Evolutionary conservation across 2,888 invertebrate genomes (phyloP).

Genomic region (Noctua fimbriata): DNA sequence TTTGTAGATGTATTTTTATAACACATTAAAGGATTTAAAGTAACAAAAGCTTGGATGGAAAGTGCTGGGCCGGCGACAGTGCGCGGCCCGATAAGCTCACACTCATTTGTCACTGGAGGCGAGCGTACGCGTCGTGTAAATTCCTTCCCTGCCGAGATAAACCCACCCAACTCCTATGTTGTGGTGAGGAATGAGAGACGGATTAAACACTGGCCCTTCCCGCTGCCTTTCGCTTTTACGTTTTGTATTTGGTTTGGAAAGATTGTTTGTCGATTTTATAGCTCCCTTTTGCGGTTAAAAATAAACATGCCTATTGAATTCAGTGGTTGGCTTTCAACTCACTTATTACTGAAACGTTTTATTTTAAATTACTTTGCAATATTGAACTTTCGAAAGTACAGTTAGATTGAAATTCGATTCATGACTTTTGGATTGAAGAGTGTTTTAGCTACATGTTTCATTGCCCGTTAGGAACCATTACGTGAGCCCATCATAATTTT

Average conservation of each 20-base stretch:
- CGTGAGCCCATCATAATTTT: not conserved
- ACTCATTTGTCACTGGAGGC: conserved; percentile 88
- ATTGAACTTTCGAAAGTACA: not conserved
- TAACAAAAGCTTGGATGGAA: conserved; percentile 75
- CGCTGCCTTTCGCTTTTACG: conserved; percentile 64
- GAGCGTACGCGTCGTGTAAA: conserved; percentile 86
- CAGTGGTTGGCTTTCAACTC: conserved; percentile 32
- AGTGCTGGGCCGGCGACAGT: conserved; percentile 74
- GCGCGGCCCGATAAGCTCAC: conserved; percentile 81
- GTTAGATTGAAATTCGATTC: not conserved
- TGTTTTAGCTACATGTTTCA: not conserved
- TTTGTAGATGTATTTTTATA: conserved; percentile 66
- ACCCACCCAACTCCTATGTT: conserved; percentile 79
- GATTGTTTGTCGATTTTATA: conserved; percentile 63
- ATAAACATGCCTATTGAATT: conserved; percentile 44
- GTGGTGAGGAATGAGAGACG: conserved; percentile 69
- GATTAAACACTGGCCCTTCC: conserved; percentile 75
- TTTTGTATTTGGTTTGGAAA: conserved; percentile 63
- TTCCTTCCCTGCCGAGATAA: conserved; percentile 85
- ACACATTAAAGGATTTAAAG: conserved; percentile 60
- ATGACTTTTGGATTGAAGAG: not conserved
- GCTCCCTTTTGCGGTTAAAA: conserved; percentile 57
- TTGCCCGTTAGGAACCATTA: not conserved
- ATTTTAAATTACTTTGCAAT: conserved; percentile 36
- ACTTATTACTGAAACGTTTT: conserved; percentile 28